phyloP scores from a whole-genome alignment of 2,797 vertebrate genomes.

The Poecile montanus region DNA sequence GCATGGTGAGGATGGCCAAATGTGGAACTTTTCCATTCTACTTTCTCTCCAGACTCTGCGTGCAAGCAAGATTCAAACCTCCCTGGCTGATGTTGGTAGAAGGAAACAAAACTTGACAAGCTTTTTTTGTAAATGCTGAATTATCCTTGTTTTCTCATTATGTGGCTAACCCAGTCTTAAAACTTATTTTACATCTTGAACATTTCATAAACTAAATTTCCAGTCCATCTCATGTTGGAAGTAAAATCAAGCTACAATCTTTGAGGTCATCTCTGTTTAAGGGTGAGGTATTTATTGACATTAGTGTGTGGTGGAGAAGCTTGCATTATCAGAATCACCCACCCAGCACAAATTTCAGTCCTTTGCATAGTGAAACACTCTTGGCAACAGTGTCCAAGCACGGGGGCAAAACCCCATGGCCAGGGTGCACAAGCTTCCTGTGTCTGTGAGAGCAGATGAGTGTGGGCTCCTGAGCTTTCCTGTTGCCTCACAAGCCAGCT shows the following conservation, averaged over 20 bases:
- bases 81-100: neutral
- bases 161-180: neutral
- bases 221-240: neutral
- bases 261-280: neutral
- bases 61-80: neutral
- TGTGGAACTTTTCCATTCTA: neutral
- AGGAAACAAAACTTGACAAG: conserved; percentile 13
- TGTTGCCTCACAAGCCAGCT: neutral
- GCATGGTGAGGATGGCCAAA: neutral
- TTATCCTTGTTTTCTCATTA: neutral
- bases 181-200: neutral
- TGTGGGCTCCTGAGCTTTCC: neutral
- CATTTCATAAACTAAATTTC: neutral
- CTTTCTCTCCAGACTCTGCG: neutral
- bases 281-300: neutral
- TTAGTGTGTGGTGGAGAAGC: neutral
- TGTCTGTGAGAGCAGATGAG: neutral
- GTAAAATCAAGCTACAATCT: neutral
- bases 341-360: neutral
- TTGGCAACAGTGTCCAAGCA: neutral
- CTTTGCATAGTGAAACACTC: neutral
- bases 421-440: neutral
- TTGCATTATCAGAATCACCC: neutral
- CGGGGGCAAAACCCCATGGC: too few species aligned
- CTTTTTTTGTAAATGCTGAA: neutral